Conservation (phyloP, 2,888 invertebrate species). For the Deilephila elpenor region DNA sequence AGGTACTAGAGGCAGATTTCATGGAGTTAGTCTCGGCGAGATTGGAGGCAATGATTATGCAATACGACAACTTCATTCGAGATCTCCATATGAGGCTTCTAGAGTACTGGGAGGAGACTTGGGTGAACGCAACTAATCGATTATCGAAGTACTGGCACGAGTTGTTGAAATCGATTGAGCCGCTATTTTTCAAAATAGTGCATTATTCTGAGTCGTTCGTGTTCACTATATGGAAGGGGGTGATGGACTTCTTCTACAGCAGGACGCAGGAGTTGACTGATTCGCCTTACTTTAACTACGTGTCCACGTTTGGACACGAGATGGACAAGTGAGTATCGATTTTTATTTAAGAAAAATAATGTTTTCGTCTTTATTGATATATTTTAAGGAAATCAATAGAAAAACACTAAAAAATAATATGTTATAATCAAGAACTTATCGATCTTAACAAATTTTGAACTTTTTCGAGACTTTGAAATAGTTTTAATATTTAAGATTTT, state of each 20-base stretch:
- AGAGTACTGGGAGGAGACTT: constrained; percentile 89
- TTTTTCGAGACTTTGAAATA: no score
- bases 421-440: no score
- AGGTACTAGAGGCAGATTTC: constrained; percentile 90
- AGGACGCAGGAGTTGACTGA: constrained; percentile 91
- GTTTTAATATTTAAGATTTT: not conserved
- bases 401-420: no score
- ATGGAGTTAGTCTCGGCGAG: constrained; percentile 88
- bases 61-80: constrained; percentile 91
- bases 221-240: constrained; percentile 89
- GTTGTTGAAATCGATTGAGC: constrained; percentile 89
- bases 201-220: constrained; percentile 90
- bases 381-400: no score
- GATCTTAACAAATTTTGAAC: no score
- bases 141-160: constrained; percentile 89
- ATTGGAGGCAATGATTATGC: constrained; percentile 88
- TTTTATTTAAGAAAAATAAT: not conserved
- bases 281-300: constrained; percentile 92
- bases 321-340: constrained; percentile 84
- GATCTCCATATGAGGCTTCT: constrained; percentile 88
- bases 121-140: constrained; percentile 87
- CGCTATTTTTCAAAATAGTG: constrained; percentile 89
- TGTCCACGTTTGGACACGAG: constrained; percentile 92
- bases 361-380: no score
- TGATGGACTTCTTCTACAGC: constrained; percentile 92